Base-by-base conservation (phyloP, 2,888 invertebrate genomes). In the Pemphredon lugubris region DNA sequence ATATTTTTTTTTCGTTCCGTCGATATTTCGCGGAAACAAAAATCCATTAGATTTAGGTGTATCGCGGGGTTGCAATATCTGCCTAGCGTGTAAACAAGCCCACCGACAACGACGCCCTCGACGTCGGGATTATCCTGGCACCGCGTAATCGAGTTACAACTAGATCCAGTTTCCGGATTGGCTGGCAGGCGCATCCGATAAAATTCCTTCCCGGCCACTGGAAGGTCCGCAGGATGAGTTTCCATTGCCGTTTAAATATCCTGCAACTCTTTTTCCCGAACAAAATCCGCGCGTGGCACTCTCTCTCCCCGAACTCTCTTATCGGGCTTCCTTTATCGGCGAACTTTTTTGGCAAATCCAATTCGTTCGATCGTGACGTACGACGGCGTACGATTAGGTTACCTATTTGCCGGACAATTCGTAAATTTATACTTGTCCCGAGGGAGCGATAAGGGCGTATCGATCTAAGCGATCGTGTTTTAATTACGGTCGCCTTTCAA, bases 81-180 rank as follows among this genome's bases (percentile, higher is more conserved):
- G 7, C 18, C n/a, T 32, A 21, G 50, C 42, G 26, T 39, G 32
- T 48, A 61, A 59, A 66, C 32, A 60, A 66, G 58, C 18, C 34
- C 26, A 11, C 11, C 34, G 26, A 11, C 57, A 11, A 48, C 39
- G 63, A 47, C 37, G 32, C 20, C 18, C 48, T 9, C 44, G 16
- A 26, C 23, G 37, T 54, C 44, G 21, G 54, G 58, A 59, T 69
- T 39, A 44, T 48, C 37, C 34, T 26, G 51, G 48, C 26, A 7
- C 65, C 50, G 37, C 16, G 53, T 69, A 65, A 69, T 69, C 69
- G 53, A 53, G 48, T 69, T 58, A 44, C 40, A 65, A 65, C 50
- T 51, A 48, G 53, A 42, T 50, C 65, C 32, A 42, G 34, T 59
- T 69, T 59, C 53, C 47, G 48, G 54, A 69, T 69, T 59, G 65